Base-by-base conservation (phyloP, 2,888 invertebrate species). In the Phengaris alcon region DNA sequence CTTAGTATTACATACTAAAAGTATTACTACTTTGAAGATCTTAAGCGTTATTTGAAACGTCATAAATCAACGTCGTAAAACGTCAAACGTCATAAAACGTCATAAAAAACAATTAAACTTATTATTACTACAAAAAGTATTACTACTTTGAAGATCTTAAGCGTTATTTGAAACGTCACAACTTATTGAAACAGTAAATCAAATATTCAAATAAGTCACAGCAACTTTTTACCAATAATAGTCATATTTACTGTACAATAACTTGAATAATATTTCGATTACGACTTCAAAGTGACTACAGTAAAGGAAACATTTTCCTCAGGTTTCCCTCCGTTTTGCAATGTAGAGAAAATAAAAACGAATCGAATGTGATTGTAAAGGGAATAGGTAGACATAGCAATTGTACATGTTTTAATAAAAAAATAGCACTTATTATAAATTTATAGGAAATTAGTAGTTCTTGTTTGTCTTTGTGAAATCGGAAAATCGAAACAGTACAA, bases 251-350 rank as follows among this genome's bases (percentile, higher is more conserved):
- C 35, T 6, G 79, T 79, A 80, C 79, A 81, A 80, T 81, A 81
- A 79, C 78, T 80, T 80, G 79, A 77, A 78, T 79, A 79, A 79
- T 81, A 79, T 77, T 75, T 72, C 46, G 75, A 76, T 77, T 79
- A 76, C 74, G 73, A 76, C 79, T 77, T 78, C 79, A 79, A 80
- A 79, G 79, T 79, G 79, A 79, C 78, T 76, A 76, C 76, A 78
- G 78, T 78, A 79, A 80, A 57, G 55, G 64, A 51, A 73, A 76
- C 70, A 74, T 72, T 72, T 70, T 72, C 22, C 7, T 77, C 70
- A 76, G 74, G 76, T 77, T 77, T 69, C 46, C 3, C 68, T 74
- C 74, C 8, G 72, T 15, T 70, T 52, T 72, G 54, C 8, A 70
- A 70, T 15, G 48, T 8, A n/a, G 22, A 52, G 54, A 54, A 52